A percentile compares a stretch with the other conserved stretches of the same genome.
phyloP scores from a whole-genome alignment of 2,113 vertebrate species.

The Emydura subglobosa region DNA sequence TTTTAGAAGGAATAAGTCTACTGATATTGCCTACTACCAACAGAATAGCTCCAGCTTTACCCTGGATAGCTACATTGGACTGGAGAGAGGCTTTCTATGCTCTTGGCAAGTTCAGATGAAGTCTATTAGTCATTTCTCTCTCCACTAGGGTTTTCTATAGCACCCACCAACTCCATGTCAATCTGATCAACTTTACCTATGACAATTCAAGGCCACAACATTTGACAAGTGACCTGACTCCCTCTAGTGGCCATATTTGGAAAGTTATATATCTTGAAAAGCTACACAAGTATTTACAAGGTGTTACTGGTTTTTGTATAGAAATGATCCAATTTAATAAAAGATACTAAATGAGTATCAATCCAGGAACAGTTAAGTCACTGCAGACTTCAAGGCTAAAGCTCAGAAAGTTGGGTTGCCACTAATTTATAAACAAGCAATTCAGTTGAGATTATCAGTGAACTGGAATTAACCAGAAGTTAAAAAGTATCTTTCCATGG shows the following conservation, averaged over 20 bases:
- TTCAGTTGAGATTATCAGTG: background rate
- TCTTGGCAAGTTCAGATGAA: background rate
- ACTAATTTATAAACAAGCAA: background rate
- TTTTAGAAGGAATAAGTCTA: background rate
- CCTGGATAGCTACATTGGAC: background rate
- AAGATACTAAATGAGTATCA: background rate
- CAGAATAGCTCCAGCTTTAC: background rate
- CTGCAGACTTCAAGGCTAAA: background rate
- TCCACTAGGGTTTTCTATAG: background rate
- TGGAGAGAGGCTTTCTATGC: background rate
- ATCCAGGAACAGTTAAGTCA: background rate
- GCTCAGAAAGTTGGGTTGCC: background rate
- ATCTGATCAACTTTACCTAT: background rate
- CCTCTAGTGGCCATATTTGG: background rate
- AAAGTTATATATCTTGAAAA: background rate
- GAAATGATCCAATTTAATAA: background rate
- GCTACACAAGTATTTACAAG: background rate
- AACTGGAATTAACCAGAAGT: accelerated
- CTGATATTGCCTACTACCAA: background rate
- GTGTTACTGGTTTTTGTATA: background rate
- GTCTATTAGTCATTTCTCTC: background rate
- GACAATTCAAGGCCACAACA: background rate
- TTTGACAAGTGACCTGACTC: background rate
- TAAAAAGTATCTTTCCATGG: accelerated
- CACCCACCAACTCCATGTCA: background rate